Percentiles rank a stretch among this genome's conserved stretches.
Evolutionary conservation across 2,888 invertebrate genomes (phyloP).

Genomic region (Hydrotaea cyrtoneurina): DNA sequence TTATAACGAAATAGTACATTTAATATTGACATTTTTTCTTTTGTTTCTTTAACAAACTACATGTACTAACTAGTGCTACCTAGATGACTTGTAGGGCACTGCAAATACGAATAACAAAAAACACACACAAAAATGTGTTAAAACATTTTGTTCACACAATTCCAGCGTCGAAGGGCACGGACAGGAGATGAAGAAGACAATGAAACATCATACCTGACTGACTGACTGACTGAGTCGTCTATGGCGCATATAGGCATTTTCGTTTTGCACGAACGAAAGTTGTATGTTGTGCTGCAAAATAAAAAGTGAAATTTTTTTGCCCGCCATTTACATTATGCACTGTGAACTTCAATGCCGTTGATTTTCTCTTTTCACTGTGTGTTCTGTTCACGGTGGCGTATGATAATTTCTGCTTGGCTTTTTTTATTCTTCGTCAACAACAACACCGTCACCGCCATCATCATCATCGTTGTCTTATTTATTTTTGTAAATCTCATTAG

Average conservation of each 20-base stretch:
- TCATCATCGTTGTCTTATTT: not conserved
- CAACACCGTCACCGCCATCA: not conserved
- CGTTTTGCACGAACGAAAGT: constrained; percentile 5
- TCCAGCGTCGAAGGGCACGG: not conserved
- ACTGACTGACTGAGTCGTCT: not conserved
- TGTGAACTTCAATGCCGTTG: not conserved
- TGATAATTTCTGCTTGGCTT: not conserved
- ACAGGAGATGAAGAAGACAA: not conserved
- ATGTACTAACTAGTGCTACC: too few species aligned
- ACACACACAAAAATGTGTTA: not conserved
- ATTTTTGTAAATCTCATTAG: constrained; percentile 32
- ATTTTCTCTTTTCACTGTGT: not conserved
- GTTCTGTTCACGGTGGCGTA: not conserved
- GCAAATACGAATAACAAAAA: not conserved
- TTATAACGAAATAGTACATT: too few species aligned
- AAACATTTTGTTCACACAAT: not conserved
- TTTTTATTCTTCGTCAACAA: not conserved
- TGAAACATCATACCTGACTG: not conserved
- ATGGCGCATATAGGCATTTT: not conserved
- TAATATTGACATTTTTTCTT: too few species aligned
- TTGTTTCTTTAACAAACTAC: too few species aligned
- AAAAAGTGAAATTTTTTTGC: not conserved
- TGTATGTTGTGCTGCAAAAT: not conserved
- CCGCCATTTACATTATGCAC: not conserved
- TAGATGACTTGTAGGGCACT: too few species aligned